Conservation (phyloP, 2,113 vertebrate genomes). For the Elgaria multicarinata region DNA sequence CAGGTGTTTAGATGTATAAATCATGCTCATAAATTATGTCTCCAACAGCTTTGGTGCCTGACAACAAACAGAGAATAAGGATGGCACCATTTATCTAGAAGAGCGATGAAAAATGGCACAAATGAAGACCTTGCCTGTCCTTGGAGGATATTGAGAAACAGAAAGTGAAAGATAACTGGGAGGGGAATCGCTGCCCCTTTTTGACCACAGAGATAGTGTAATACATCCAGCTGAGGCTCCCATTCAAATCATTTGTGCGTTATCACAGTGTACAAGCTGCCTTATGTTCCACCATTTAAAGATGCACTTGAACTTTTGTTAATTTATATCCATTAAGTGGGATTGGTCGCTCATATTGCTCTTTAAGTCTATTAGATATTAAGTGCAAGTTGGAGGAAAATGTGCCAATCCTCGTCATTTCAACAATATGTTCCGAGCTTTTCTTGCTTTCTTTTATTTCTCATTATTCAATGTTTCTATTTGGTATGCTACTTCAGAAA, state of each 20-base stretch:
- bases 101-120: constrained; percentile 25
- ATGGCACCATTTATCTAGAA: constrained; percentile 13
- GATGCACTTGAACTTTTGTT: constrained; percentile 28
- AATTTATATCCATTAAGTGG: constrained; percentile 27
- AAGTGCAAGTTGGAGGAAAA: constrained; percentile 19
- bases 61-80: constrained; percentile 33
- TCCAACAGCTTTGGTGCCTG: constrained; percentile 23
- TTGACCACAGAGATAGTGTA: background rate
- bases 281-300: background rate
- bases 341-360: background rate
- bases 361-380: constrained; percentile 1
- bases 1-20: constrained; percentile 39
- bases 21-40: constrained; percentile 47
- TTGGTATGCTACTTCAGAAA: constrained; percentile 36
- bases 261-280: background rate
- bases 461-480: constrained; percentile 41
- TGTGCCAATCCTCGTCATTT: background rate
- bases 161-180: background rate
- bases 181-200: background rate
- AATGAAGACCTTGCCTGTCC: constrained; percentile 9
- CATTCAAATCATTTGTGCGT: background rate
- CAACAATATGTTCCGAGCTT: constrained; percentile 7
- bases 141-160: background rate
- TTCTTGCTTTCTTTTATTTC: constrained; percentile 40
- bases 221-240: accelerated